Evolutionary conservation across 2,113 vertebrate genomes (phyloP).

Genomic region (Archilochus colubris): DNA sequence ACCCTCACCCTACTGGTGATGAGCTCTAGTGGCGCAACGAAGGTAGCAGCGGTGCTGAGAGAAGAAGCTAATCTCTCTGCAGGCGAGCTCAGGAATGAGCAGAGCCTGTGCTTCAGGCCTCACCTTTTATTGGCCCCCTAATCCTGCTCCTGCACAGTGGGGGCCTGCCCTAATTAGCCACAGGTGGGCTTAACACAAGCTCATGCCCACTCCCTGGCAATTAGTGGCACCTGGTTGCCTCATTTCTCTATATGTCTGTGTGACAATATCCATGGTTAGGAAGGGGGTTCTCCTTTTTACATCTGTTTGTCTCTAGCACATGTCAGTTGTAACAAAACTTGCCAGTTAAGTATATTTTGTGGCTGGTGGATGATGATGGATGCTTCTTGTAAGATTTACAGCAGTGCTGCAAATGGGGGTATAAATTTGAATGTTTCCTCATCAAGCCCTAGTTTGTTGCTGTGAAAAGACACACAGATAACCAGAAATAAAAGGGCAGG

Average conservation of each 20-base stretch:
- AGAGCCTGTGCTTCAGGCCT: no score
- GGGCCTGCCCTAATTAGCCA: no score
- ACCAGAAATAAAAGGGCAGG: not conserved
- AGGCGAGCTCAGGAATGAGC: no score
- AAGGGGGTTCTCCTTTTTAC: not conserved
- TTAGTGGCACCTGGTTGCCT: no score
- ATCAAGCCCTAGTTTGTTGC: not conserved
- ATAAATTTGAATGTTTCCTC: not conserved
- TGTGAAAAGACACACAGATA: not conserved
- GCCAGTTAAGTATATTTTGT: not conserved
- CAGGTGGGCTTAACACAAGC: no score
- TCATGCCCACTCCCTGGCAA: no score
- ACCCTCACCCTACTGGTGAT: no score
- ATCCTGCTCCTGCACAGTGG: no score
- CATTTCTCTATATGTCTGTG: not conserved
- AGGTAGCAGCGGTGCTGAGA: no score
- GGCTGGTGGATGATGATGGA: not conserved
- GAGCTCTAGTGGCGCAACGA: no score
- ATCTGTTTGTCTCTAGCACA: not conserved
- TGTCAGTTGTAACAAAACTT: not conserved
- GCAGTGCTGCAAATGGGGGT: not conserved
- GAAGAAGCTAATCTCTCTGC: no score
- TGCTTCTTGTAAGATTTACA: not conserved
- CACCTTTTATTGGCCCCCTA: no score
- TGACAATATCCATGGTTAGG: not conserved